Percentiles rank a stretch among this genome's conserved stretches.
phyloP scores from a whole-genome alignment of 2,113 vertebrate species.

The Polyodon spathula region DNA sequence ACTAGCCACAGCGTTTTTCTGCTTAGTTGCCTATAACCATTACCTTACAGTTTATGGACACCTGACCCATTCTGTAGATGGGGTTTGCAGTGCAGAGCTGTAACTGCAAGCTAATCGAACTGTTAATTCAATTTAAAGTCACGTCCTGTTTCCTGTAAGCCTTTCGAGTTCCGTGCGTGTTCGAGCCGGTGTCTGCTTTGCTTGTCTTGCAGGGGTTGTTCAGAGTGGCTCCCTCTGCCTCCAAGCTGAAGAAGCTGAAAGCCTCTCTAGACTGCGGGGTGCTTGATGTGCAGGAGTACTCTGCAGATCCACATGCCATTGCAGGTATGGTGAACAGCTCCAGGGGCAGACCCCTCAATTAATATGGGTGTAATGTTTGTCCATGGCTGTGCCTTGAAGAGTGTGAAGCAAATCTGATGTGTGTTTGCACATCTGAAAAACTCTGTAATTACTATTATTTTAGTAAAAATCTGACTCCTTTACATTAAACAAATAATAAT shows the following conservation, averaged over 20 bases:
- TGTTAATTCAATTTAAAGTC: too few relatives aligned
- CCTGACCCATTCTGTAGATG: neutral
- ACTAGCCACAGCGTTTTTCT: too few relatives aligned
- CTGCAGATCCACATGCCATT: conserved; percentile 88
- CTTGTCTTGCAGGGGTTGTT: conserved; percentile 74
- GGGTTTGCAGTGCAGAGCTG: neutral
- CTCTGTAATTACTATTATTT: neutral
- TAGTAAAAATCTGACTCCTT: too few relatives aligned
- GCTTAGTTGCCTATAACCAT: too few relatives aligned
- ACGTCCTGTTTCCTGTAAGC: conserved; percentile 18
- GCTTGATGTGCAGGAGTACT: conserved; percentile 92
- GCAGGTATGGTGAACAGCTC: conserved; percentile 65
- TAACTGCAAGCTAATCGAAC: too few relatives aligned
- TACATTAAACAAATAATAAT: too few relatives aligned
- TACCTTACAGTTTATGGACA: too few relatives aligned
- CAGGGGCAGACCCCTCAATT: too few relatives aligned
- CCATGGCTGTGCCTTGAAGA: too few relatives aligned
- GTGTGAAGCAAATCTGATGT: too few relatives aligned
- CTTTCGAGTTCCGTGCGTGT: too few relatives aligned
- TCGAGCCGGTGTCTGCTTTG: neutral
- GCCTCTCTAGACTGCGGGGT: conserved; percentile 93
- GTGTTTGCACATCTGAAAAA: neutral
- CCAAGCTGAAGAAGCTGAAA: conserved; percentile 97
- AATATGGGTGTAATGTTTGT: too few relatives aligned
- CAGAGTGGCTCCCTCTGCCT: conserved; percentile 89